Conservation (phyloP, 1,140 invertebrate genomes). For the Polypedilum pembai region DNA sequence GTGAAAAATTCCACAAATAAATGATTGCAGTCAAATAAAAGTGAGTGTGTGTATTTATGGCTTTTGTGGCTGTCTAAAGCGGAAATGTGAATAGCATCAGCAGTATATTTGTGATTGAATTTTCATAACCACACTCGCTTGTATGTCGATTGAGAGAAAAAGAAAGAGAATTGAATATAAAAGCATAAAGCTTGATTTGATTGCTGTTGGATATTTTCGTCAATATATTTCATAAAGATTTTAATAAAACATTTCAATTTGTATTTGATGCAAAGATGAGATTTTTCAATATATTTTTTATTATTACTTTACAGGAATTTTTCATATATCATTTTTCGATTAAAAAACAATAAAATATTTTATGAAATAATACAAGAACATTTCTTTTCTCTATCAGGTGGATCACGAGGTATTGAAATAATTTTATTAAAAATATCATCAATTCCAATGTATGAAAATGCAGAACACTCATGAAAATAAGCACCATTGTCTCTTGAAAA, state of each 20-base stretch:
- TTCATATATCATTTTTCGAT: neutral
- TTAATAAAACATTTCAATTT: neutral
- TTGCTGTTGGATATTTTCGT: too few species aligned
- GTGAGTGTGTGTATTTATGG: constrained; percentile 2
- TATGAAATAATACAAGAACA: neutral
- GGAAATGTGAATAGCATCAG: neutral
- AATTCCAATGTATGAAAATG: neutral
- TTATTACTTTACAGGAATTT: neutral
- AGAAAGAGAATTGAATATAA: too few species aligned
- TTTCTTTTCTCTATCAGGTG: neutral
- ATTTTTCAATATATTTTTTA: neutral
- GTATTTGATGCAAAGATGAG: neutral
- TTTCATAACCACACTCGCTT: too few species aligned
- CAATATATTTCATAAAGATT: too few species aligned
- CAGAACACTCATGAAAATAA: neutral
- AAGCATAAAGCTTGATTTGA: too few species aligned
- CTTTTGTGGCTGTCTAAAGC: constrained; percentile 3
- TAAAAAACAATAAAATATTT: neutral
- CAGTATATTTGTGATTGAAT: too few species aligned
- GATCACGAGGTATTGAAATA: neutral
- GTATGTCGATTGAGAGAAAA: too few species aligned
- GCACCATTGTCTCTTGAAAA: neutral
- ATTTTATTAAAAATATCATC: neutral
- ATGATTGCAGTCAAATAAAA: neutral
- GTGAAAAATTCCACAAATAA: neutral